phyloP scores from a whole-genome alignment of 2,797 vertebrate genomes.

The Rhinogobio ventralis region DNA sequence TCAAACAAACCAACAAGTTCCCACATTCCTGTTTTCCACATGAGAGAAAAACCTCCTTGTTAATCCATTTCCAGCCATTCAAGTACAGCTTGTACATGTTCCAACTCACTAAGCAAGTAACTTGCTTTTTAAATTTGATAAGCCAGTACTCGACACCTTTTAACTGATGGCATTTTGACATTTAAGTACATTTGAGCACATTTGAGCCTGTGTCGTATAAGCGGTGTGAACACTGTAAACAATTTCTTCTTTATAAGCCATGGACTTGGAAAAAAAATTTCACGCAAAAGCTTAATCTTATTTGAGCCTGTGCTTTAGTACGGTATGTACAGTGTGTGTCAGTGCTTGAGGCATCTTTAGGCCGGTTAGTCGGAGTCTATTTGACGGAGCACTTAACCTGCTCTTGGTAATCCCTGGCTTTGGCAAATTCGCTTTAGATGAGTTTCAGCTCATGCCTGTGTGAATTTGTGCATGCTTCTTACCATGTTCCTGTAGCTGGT shows the following conservation, averaged over 20 bases:
- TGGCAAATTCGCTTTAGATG: conserved; percentile 35
- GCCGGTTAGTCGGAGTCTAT: conserved; percentile 17
- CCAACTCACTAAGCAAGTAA: conserved; percentile 6
- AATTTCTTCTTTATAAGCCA: conserved; percentile 10
- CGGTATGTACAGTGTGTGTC: conserved; percentile 44
- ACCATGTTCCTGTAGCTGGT: neutral
- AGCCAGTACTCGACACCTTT: neutral
- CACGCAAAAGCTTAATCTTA: conserved; percentile 38
- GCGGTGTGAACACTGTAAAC: conserved; percentile 14
- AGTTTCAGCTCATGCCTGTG: neutral
- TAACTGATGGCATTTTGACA: conserved; percentile 25
- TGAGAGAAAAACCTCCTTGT: neutral
- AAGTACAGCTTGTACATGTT: conserved; percentile 30
- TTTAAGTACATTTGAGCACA: neutral
- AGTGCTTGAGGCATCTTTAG: conserved; percentile 13
- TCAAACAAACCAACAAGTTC: neutral
- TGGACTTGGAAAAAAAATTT: conserved; percentile 13
- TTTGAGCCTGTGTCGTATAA: neutral
- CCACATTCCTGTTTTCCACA: conserved; percentile 22
- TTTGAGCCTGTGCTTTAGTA: conserved; percentile 41
- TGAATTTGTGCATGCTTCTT: neutral
- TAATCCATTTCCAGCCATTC: conserved; percentile 18
- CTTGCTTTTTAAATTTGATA: neutral
- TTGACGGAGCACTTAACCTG: conserved; percentile 48
- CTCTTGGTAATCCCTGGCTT: conserved; percentile 46